Evolutionary conservation across 2,113 vertebrate genomes (phyloP).

Genomic region (Lagenorhynchus albirostris): DNA sequence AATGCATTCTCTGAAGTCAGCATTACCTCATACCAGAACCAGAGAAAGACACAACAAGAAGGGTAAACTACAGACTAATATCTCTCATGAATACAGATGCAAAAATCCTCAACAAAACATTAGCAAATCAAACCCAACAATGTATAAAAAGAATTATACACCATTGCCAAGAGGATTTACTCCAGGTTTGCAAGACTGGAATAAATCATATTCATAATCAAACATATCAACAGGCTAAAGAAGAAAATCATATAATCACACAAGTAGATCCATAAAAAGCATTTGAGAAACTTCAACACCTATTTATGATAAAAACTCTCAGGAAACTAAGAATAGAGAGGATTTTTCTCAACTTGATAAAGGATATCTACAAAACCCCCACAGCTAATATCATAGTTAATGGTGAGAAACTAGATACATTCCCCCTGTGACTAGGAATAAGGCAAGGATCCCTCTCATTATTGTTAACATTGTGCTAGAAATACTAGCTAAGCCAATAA

Average conservation of each 20-base stretch:
- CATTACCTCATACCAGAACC: not conserved
- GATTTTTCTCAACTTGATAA: not conserved
- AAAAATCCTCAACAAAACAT: not conserved
- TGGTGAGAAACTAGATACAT: not conserved
- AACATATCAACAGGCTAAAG: not conserved
- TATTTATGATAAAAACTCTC: not conserved
- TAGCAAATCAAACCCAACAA: not conserved
- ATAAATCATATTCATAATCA: too few species aligned
- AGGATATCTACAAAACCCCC: not conserved
- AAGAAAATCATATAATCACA: not conserved
- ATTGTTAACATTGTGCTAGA: not conserved
- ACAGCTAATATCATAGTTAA: not conserved
- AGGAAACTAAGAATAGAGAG: not conserved
- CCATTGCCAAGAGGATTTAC: not conserved
- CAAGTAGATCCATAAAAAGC: not conserved
- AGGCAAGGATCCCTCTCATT: not conserved
- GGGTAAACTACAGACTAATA: not conserved
- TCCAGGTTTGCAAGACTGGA: not conserved
- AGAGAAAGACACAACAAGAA: not conserved
- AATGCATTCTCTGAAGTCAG: too few species aligned
- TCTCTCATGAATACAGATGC: not conserved
- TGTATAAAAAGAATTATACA: not conserved
- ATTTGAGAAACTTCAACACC: not conserved
- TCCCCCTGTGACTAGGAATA: not conserved
- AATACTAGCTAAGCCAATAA: not conserved